Percentiles rank a stretch among this genome's conserved stretches.
Conservation (phyloP, 2,113 vertebrate species). For the Chauna torquata region DNA sequence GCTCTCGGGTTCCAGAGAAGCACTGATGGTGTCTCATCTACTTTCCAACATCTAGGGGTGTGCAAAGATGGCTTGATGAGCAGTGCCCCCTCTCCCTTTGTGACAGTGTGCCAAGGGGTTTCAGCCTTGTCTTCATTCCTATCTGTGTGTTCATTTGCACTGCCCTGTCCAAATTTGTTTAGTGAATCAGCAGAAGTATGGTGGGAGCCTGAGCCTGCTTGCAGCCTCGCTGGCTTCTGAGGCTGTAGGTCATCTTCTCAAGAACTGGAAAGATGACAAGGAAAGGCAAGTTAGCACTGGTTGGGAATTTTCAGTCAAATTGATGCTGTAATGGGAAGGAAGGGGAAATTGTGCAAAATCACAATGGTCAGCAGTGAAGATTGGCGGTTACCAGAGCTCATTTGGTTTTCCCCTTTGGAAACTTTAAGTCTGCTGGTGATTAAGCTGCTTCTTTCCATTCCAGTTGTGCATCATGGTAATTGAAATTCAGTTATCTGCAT, state of each 20-base stretch:
- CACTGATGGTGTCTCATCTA: background rate
- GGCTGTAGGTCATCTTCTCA: background rate
- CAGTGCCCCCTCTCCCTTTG: background rate
- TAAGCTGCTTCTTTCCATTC: background rate
- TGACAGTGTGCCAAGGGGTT: background rate
- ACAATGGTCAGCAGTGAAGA: background rate
- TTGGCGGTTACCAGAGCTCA: background rate
- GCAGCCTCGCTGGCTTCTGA: background rate
- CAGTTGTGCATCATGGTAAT: background rate
- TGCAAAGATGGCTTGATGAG: background rate
- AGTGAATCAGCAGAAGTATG: background rate
- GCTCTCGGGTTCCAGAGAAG: background rate
- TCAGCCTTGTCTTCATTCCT: background rate
- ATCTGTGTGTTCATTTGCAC: rapidly evolving
- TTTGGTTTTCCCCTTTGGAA: background rate
- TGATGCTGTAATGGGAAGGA: background rate
- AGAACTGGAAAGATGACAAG: background rate
- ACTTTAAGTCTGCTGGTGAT: background rate
- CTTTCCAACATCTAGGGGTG: background rate
- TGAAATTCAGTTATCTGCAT: background rate
- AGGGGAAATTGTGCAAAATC: background rate
- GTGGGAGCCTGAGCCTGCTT: background rate
- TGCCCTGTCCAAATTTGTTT: background rate
- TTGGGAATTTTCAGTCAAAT: background rate
- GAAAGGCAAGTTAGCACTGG: background rate